phyloP scores from a whole-genome alignment of 1,140 invertebrate genomes.

The Orchestia grillus region DNA sequence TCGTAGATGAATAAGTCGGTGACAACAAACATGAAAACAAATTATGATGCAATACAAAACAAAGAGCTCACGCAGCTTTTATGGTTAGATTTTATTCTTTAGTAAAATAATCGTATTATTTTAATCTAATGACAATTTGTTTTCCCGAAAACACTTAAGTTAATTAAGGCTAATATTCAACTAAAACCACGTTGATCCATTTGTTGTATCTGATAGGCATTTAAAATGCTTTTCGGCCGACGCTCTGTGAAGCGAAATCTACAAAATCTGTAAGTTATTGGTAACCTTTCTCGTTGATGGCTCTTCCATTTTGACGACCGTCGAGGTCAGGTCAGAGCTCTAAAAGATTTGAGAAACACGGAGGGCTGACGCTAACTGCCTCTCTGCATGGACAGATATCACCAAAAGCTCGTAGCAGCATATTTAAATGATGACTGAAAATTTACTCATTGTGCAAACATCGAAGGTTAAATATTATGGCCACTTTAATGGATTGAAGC shows the following conservation, averaged over 20 bases:
- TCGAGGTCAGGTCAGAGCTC: background rate
- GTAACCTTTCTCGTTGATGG: background rate
- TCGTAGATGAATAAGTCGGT: too few species aligned
- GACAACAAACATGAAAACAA: too few species aligned
- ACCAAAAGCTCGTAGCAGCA: background rate
- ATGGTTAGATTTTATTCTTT: too few species aligned
- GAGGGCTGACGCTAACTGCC: background rate
- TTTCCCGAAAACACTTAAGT: too few species aligned
- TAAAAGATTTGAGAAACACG: background rate
- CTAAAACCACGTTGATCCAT: background rate
- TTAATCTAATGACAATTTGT: too few species aligned
- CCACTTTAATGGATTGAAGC: background rate
- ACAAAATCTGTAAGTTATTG: background rate
- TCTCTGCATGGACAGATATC: background rate
- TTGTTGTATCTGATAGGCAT: background rate
- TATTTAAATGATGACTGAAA: background rate
- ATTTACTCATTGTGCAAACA: background rate
- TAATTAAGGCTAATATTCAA: background rate
- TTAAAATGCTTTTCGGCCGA: background rate
- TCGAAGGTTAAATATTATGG: background rate
- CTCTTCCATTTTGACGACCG: background rate
- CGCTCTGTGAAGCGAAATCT: background rate
- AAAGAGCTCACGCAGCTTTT: too few species aligned
- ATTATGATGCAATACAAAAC: too few species aligned
- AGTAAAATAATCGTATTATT: too few species aligned